Conservation (phyloP, 1,140 invertebrate genomes). For the Microplitis mediator region DNA sequence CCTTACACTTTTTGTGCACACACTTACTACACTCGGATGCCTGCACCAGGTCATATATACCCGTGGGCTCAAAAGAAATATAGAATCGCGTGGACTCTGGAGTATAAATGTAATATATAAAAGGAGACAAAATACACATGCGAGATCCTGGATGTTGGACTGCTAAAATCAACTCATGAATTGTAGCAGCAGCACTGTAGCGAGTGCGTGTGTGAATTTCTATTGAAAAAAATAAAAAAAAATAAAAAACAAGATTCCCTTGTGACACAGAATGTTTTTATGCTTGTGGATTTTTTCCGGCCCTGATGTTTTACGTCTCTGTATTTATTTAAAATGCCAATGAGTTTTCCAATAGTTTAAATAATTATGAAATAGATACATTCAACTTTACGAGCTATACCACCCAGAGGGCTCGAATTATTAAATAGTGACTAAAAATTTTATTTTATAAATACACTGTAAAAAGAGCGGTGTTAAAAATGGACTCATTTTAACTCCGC, state of each 20-base stretch:
- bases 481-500: too few relatives aligned
- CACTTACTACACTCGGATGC: not conserved
- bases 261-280: conserved; percentile 17
- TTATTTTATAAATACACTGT: too few relatives aligned
- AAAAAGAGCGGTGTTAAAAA: too few relatives aligned
- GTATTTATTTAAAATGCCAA: not conserved
- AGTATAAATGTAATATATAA: conserved; percentile 43
- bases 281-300: not conserved
- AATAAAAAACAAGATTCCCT: conserved; percentile 47
- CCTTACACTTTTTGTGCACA: not conserved
- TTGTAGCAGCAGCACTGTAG: too few relatives aligned
- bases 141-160: conserved; percentile 2
- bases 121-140: conserved; percentile 49
- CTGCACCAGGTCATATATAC: not conserved
- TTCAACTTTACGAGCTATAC: not conserved
- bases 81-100: conserved; percentile 43
- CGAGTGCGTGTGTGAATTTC: too few relatives aligned
- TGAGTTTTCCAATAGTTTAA: not conserved
- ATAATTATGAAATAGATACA: not conserved
- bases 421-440: not conserved
- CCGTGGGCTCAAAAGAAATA: conserved; percentile 40
- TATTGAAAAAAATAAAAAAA: conserved; percentile 11
- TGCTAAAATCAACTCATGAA: conserved; percentile 10
- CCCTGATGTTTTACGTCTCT: not conserved
- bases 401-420: not conserved